Evolutionary conservation across 92 coral and sea anemone genomes (phyloP).

Genomic region (Desmophyllum pertusum): DNA sequence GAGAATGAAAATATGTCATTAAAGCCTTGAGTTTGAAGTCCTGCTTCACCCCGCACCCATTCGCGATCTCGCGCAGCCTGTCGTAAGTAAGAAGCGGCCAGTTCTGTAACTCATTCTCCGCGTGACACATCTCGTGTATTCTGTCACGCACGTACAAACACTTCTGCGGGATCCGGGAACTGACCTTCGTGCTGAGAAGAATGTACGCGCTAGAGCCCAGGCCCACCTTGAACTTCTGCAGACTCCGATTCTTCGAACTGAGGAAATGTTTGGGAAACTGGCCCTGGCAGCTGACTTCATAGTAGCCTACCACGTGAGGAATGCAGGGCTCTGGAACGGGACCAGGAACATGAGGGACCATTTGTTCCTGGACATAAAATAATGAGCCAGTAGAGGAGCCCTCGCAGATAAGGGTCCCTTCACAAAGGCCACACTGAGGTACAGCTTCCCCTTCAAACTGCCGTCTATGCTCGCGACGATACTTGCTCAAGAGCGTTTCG

Average conservation of each 20-base stretch:
- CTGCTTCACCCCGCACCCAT: conserved; percentile 86
- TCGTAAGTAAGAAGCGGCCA: conserved; percentile 77
- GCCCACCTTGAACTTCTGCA: conserved; percentile 83
- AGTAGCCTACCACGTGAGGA: conserved; percentile 90
- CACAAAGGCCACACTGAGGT: conserved; percentile 80
- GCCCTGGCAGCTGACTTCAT: conserved; percentile 82
- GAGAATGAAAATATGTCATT: conserved; percentile 85
- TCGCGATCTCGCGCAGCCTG: conserved; percentile 74
- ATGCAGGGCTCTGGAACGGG: conserved; percentile 69
- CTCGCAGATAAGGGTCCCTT: conserved; percentile 74
- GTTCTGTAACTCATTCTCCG: conserved; percentile 68
- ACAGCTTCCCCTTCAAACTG: conserved; percentile 85
- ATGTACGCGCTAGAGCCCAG: conserved; percentile 73
- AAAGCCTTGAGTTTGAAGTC: conserved; percentile 84
- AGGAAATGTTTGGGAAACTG: conserved; percentile 72
- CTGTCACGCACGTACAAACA: conserved; percentile 87
- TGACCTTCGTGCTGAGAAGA: conserved; percentile 73
- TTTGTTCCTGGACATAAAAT: conserved; percentile 66
- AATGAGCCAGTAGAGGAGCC: conserved; percentile 54
- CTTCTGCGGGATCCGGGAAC: conserved; percentile 88
- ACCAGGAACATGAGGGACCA: conserved; percentile 26
- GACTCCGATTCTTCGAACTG: conserved; percentile 76
- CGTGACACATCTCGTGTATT: conserved; percentile 69
- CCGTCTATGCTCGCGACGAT: conserved; percentile 75
- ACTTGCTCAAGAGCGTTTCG: conserved; percentile 71